A percentile compares a stretch with the other conserved stretches of the same genome.
Evolutionary conservation across 2,888 invertebrate genomes (phyloP).

Genomic region (Paralinhomoeus sp.): DNA sequence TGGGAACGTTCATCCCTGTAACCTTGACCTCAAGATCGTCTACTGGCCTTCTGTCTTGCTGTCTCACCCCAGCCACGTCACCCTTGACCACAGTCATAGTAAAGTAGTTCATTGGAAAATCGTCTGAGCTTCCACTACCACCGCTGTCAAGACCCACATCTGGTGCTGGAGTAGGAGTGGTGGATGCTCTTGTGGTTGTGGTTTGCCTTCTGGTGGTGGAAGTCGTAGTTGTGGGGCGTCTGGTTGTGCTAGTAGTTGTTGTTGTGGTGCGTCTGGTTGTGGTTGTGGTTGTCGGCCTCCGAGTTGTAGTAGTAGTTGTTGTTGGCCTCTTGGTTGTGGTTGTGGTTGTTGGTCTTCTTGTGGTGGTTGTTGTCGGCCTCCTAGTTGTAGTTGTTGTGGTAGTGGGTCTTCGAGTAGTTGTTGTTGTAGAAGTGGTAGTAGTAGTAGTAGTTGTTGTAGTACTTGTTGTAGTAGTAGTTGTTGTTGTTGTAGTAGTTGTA

Average conservation of each 20-base stretch:
- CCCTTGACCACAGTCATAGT: slow-evolving; percentile 4
- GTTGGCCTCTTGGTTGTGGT: not conserved
- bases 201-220: not conserved
- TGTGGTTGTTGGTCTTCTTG: not conserved
- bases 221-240: not conserved
- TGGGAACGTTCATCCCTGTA: slow-evolving; percentile 3
- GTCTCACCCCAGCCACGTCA: not conserved
- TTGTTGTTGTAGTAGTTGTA: slow-evolving; percentile 3
- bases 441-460: not conserved
- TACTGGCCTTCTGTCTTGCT: not conserved
- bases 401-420: not conserved
- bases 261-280: not conserved
- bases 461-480: slow-evolving; percentile 1
- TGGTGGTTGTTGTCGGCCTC: not conserved
- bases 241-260: too few relatives aligned
- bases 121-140: too few relatives aligned
- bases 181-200: too few relatives aligned
- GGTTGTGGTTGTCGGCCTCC: not conserved
- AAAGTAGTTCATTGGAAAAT: slow-evolving; percentile 3
- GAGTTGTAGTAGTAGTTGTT: not conserved
- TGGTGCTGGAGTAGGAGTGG: too few relatives aligned
- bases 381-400: not conserved
- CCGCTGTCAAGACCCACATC: too few relatives aligned
- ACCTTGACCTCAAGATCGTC: not conserved
- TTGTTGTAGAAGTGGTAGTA: not conserved